Percentiles rank a stretch among this genome's conserved stretches.
These are phyloP conservation scores for Ectobius pallidus DNA, from an alignment of 2,888 invertebrate genomes.

Conservation along the genomic window DNA sequence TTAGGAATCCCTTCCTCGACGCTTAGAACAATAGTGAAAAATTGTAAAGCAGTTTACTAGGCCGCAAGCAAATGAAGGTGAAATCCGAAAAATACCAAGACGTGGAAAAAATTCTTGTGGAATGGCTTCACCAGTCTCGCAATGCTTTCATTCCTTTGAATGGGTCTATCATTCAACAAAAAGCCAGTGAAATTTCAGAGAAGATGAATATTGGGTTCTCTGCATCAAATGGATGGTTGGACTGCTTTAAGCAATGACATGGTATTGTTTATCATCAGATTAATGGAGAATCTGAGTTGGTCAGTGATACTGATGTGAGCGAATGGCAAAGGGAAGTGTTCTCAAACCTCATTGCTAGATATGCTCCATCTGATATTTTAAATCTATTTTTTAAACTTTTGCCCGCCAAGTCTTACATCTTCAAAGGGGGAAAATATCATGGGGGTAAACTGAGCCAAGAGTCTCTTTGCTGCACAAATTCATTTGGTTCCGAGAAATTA, in stretches of 20 bases:
- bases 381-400: background rate
- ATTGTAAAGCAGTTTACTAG: too few relatives aligned
- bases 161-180: too few relatives aligned
- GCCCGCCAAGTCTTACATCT: background rate
- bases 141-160: too few relatives aligned
- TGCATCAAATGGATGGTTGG: background rate
- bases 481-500: background rate
- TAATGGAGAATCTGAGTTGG: background rate
- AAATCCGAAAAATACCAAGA: too few relatives aligned
- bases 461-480: background rate
- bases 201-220: background rate
- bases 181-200: background rate
- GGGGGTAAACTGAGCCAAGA: background rate
- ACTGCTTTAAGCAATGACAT: background rate
- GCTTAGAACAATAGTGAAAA: too few relatives aligned
- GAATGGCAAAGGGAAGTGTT: background rate
- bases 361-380: background rate
- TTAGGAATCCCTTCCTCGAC: too few relatives aligned
- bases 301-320: background rate
- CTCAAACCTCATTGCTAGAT: background rate
- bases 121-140: too few relatives aligned
- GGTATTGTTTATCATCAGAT: background rate
- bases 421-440: constrained; percentile 4
- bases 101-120: too few relatives aligned
- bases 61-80: too few relatives aligned